Base-by-base conservation (phyloP, 37 sponge, comb jelly and placozoan genomes). In the Beroe forskalii region DNA sequence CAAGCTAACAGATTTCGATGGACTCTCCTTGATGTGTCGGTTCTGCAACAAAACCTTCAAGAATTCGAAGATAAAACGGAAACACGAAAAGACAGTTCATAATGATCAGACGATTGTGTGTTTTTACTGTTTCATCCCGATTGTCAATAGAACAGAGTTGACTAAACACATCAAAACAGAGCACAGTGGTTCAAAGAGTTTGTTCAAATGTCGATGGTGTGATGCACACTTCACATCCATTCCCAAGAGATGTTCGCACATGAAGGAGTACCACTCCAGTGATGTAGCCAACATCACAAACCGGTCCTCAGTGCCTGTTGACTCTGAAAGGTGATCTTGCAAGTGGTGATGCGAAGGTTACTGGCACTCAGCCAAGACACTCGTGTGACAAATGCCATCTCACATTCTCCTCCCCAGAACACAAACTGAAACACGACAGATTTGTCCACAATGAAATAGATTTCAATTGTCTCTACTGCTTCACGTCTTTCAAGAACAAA, bases 131-230 rank as follows among this genome's bases (percentile, higher is more conserved):
- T 80, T 80, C 55, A 80, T 80, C 43, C 86, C 86, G 6, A 80
- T 80, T 24, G 30, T 80, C 40, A 80, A 80, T 44, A 40, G 86
- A 12, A 80, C 86, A 23, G 86, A 80, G 55, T 48, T 80, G 55
- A 80, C 86, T 24, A 80, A 80, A 80, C 86, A 80, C 86, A 80
- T 80, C 48, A 80, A 80, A 43, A 41, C 55, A 3, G 86, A 80
- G 30, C 86, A 80, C 86, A 80, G 86, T 43, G 86, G 86, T 3
- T 80, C 86, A 27, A 80, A 80, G 35, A 80, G 86, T 42, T 25
- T 80, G 55, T 80, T 80, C 55, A 80, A 80, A 23, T 80, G 86
- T 80, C n/a, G 86, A 2, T 80, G 86, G 86, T 80, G 86, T 25
- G 86, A 80, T n/a, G 86, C 44, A 1, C 86, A 80, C 55, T 80